Conservation (phyloP, 2,113 vertebrate species). For the Diphyllodes magnificus region DNA sequence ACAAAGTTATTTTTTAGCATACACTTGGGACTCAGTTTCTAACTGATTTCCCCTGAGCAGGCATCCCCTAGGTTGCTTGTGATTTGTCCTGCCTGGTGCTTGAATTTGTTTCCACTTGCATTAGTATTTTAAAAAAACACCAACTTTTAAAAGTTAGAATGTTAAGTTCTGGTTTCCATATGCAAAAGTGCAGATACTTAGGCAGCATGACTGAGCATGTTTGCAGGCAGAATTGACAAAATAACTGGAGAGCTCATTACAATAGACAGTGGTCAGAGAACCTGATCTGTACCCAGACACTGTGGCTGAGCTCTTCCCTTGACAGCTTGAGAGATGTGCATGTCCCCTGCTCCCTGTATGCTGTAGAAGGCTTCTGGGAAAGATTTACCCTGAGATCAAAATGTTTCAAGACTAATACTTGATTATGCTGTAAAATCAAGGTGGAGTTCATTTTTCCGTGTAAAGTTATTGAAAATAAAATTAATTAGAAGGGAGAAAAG, state of each 20-base stretch:
- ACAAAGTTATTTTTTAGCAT: background rate
- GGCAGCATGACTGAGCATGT: background rate
- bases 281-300: background rate
- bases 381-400: background rate
- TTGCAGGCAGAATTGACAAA: background rate
- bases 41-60: background rate
- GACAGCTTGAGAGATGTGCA: background rate
- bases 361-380: background rate
- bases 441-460: background rate
- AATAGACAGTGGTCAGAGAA: background rate
- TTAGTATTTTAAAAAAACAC: background rate
- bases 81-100: background rate
- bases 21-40: background rate
- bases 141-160: background rate
- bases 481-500: background rate
- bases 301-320: background rate
- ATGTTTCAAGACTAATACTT: background rate
- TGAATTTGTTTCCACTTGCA: background rate
- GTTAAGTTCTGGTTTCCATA: background rate
- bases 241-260: background rate
- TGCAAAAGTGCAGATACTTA: background rate
- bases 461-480: background rate
- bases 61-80: background rate
- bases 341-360: background rate
- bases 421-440: background rate